Percentiles rank a stretch among this genome's conserved stretches.
phyloP scores from a whole-genome alignment of 2,113 vertebrate genomes.

The Caracal caracal region DNA sequence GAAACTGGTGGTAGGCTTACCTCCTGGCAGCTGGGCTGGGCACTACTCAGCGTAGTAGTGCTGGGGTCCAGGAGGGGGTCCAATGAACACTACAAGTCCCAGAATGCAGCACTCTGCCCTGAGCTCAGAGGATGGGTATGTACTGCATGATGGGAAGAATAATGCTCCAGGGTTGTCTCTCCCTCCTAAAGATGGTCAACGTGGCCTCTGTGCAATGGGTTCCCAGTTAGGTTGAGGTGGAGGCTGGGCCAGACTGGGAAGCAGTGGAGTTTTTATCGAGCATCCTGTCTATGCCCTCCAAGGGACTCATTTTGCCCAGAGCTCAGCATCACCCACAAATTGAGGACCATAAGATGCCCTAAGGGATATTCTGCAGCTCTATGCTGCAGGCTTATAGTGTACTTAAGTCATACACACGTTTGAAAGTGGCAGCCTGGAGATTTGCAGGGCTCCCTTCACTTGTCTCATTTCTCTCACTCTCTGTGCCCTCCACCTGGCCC shows the following conservation, averaged over 20 bases:
- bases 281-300: background rate
- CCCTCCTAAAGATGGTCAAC: background rate
- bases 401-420: background rate
- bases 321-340: background rate
- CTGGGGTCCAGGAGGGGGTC: no score
- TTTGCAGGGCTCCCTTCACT: background rate
- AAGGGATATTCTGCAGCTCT: background rate
- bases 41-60: no score
- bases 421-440: slow-evolving; percentile 21
- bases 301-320: slow-evolving; percentile 1
- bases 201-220: background rate
- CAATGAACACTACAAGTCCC: slow-evolving; percentile 44
- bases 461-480: background rate
- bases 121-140: slow-evolving; percentile 35
- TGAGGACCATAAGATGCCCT: background rate
- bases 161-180: background rate
- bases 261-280: background rate
- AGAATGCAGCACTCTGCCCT: slow-evolving; percentile 56
- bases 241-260: background rate
- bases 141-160: slow-evolving; percentile 9
- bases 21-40: background rate
- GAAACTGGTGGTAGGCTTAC: slow-evolving; percentile 28
- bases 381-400: background rate
- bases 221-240: slow-evolving; percentile 34
- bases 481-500: background rate